These are phyloP conservation scores for Okapia johnstoni DNA, from an alignment of 2,113 vertebrate species.

Conservation along the genomic window DNA sequence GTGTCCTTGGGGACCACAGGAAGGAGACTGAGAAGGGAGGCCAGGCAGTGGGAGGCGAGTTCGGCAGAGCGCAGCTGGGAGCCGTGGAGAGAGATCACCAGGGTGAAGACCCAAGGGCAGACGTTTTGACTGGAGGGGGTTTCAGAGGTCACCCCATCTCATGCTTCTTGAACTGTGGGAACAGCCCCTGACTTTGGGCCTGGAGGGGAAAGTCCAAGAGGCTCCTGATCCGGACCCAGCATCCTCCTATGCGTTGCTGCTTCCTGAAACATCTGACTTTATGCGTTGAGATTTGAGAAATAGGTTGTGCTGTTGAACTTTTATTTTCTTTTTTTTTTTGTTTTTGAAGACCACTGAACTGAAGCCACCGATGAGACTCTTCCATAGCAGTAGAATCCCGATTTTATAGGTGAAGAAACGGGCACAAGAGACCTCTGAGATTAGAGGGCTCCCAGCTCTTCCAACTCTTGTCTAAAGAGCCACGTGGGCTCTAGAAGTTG, in stretches of 20 bases:
- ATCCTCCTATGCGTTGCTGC: not conserved
- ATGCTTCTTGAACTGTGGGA: not conserved
- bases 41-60: not conserved
- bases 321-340: not conserved
- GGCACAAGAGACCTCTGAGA: not conserved
- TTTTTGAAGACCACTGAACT: not conserved
- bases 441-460: not conserved
- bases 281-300: not conserved
- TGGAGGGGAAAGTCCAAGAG: not conserved
- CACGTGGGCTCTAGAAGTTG: not conserved
- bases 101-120: not conserved
- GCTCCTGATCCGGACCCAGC: fast-evolving
- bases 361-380: not conserved
- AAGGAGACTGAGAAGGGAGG: too few relatives aligned
- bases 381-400: not conserved
- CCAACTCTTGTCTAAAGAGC: not conserved
- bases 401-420: not conserved
- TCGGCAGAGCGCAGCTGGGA: not conserved
- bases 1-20: not conserved
- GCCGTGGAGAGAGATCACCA: not conserved
- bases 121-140: too few relatives aligned
- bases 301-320: not conserved
- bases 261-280: not conserved
- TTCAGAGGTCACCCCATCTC: not conserved
- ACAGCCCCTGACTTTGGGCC: not conserved